These are phyloP conservation scores for Herpetotheres cachinnans DNA, from an alignment of 2,113 vertebrate genomes.

Conservation along the genomic window DNA sequence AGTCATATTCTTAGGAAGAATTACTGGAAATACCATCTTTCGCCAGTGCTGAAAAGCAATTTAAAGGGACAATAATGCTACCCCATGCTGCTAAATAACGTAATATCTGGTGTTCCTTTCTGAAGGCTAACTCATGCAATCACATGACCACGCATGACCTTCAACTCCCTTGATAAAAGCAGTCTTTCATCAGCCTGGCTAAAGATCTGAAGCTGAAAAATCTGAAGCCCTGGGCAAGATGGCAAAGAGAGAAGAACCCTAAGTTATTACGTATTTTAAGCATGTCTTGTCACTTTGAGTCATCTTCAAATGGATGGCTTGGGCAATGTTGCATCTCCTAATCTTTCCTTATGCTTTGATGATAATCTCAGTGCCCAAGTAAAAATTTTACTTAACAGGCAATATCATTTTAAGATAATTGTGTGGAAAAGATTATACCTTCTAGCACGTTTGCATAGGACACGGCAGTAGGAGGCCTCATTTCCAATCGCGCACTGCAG, in stretches of 20 bases:
- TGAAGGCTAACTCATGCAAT: neutral
- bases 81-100: neutral
- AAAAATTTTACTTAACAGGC: neutral
- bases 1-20: neutral
- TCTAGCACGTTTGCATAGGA: neutral
- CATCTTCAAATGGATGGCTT: neutral
- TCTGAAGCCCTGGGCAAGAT: neutral
- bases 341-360: neutral
- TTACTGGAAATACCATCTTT: neutral
- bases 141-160: neutral
- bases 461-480: neutral
- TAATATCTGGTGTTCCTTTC: neutral
- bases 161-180: neutral
- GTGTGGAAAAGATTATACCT: neutral
- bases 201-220: conserved; percentile 13
- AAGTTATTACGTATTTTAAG: neutral
- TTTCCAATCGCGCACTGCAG: neutral
- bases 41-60: neutral
- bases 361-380: neutral
- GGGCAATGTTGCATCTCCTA: neutral
- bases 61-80: neutral
- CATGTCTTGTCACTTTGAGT: conserved; percentile 16
- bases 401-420: neutral
- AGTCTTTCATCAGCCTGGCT: neutral
- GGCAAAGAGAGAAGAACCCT: neutral